Base-by-base conservation (phyloP, 1,140 invertebrate species). In the Physella acuta region DNA sequence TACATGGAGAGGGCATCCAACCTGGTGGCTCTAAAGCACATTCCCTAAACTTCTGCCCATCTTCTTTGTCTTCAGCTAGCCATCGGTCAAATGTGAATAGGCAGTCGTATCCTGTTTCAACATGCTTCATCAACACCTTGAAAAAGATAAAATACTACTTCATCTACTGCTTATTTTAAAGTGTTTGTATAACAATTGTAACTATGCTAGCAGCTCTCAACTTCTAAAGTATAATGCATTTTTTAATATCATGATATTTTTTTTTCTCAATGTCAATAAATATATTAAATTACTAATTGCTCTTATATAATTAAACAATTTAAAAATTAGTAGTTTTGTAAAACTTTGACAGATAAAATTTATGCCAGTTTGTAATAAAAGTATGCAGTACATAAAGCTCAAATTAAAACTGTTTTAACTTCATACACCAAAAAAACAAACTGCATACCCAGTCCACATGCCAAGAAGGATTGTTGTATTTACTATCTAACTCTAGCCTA, bases 31-130 rank as follows among this genome's bases (percentile, higher is more conserved):
- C 66, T 16, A 78, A 63, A 24, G 77, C 71, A 30, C 77, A 70
- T 62, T 82, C 81, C 51, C 81, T 71, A 8, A 73, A 66, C 16
- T 82, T 72, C 73, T 83, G 80, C 58, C 73, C 62, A 66, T 78
- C 79, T 53, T 73, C 78, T 53, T 75, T 62, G 30, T 78, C 75
- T 33, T 68, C 60, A 59, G 78, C 68, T 44, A 84, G 70, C 83
- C 83, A 84, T 16, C 77, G 73, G 58, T 81, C 71, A 37, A 78
- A 33, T 31, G 68, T 74, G 60, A 82, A 75, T 24, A 73, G 65
- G 11, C 73, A 62, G 55, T 78, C 74, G 51, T 70, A 71, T 62
- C 78, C 75, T 59, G 73, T 76, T 52, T 78, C 74, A 28, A 76
- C 66, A 71, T 76, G 76, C 33, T 59, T 60, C 36, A 68, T 58